Conservation (phyloP, 2,797 vertebrate genomes). For the Brachymystax lenok region DNA sequence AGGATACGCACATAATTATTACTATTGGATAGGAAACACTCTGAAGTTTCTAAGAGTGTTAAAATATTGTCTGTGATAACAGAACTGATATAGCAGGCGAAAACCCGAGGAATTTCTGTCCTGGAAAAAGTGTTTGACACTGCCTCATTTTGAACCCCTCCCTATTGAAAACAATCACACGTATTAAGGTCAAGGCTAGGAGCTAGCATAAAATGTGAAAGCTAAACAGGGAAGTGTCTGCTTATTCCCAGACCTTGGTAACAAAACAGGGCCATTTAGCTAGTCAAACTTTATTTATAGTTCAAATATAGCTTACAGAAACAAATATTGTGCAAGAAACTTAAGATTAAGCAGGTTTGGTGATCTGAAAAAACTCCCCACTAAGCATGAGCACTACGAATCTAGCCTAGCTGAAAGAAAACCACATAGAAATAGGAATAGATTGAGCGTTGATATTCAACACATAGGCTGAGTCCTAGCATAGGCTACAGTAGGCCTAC, state of each 20-base stretch:
- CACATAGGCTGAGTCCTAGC: too few species aligned
- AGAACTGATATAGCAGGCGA: too few species aligned
- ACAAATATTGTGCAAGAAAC: conserved; percentile 52
- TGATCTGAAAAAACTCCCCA: background rate
- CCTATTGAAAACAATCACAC: background rate
- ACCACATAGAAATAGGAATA: background rate
- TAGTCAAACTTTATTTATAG: background rate
- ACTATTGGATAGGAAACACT: too few species aligned
- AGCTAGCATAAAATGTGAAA: background rate
- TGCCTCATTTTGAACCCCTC: too few species aligned
- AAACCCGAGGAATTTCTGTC: too few species aligned
- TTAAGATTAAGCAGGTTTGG: background rate
- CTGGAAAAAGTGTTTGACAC: too few species aligned
- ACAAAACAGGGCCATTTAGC: background rate
- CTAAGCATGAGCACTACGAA: background rate
- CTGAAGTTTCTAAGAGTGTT: too few species aligned
- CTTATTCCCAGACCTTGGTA: background rate
- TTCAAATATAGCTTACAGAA: background rate
- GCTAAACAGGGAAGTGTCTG: background rate
- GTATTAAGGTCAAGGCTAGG: background rate
- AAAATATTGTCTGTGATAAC: too few species aligned
- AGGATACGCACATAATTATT: too few species aligned
- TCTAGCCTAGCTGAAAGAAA: conserved; percentile 9
- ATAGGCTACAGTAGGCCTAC: too few species aligned
- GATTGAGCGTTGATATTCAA: too few species aligned